Evolutionary conservation across 2,113 vertebrate genomes (phyloP).

Genomic region (Triplophysa tibetana): DNA sequence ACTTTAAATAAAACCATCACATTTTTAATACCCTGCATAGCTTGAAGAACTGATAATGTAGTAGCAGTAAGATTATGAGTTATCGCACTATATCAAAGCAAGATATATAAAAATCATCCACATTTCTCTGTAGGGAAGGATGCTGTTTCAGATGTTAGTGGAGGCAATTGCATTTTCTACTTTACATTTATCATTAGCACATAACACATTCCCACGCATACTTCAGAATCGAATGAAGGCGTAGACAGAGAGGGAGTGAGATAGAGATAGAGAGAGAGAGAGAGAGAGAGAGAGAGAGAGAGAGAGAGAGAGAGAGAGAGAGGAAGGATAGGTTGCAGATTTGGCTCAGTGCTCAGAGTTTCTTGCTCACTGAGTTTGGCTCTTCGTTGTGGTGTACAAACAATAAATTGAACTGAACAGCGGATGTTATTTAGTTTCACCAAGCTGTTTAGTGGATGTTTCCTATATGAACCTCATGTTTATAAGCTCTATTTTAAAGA

Average conservation of each 20-base stretch:
- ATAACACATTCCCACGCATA: conserved; percentile 55
- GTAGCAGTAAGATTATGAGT: neutral
- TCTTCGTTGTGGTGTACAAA: conserved; percentile 15
- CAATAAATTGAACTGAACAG: conserved; percentile 14
- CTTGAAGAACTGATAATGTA: conserved; percentile 4
- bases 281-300: conserved; percentile 20
- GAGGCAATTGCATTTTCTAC: conserved; percentile 53
- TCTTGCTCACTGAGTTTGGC: neutral
- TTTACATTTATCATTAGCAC: conserved; percentile 54
- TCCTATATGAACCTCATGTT: neutral
- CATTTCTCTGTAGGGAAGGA: conserved; percentile 33
- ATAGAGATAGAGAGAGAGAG: conserved; percentile 1
- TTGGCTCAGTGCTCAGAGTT: conserved; percentile 31
- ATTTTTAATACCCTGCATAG: neutral
- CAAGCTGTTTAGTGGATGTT: conserved; percentile 1
- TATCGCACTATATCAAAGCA: conserved; percentile 14
- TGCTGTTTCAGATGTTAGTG: conserved; percentile 51
- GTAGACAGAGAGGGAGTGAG: conserved; percentile 30
- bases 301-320: conserved; percentile 14
- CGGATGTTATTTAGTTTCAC: neutral
- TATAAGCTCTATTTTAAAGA: too few relatives aligned
- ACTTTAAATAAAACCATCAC: neutral
- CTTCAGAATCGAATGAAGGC: conserved; percentile 34
- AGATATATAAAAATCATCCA: conserved; percentile 10
- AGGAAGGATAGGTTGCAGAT: conserved; percentile 32